Percentiles rank a stretch among this genome's conserved stretches.
Evolutionary conservation across 1,140 invertebrate genomes (phyloP).

Genomic region (Potamilus streckersoni): DNA sequence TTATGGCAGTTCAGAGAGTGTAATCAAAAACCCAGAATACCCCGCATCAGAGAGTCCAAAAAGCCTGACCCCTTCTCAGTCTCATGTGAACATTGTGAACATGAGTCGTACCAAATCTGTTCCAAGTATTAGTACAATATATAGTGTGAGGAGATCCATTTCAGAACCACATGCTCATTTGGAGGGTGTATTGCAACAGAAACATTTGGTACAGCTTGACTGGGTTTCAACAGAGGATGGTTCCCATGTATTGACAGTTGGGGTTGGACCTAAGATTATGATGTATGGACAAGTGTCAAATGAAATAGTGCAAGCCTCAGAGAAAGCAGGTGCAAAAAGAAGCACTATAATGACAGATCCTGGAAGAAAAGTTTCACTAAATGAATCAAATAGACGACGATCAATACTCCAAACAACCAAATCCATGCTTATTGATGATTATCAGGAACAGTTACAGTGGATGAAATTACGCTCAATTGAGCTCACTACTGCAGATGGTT

Average conservation of each 20-base stretch:
- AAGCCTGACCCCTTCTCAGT: constrained; percentile 36
- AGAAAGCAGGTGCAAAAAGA: constrained; percentile 27
- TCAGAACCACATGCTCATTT: background rate
- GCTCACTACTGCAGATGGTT: constrained; percentile 91
- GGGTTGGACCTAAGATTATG: constrained; percentile 87
- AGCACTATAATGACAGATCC: constrained; percentile 19
- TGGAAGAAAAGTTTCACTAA: constrained; percentile 8
- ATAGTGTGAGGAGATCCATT: constrained; percentile 79
- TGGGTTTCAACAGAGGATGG: constrained; percentile 99
- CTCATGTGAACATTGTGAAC: constrained; percentile 36
- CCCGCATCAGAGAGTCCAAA: constrained; percentile 6
- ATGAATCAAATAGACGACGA: constrained; percentile 31
- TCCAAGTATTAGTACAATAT: constrained; percentile 91
- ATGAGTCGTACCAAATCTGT: constrained; percentile 81
- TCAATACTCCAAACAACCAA: constrained; percentile 61
- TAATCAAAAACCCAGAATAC: constrained; percentile 17
- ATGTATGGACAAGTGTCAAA: constrained; percentile 69
- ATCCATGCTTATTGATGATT: constrained; percentile 58
- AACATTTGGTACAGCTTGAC: constrained; percentile 87
- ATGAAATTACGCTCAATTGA: constrained; percentile 94
- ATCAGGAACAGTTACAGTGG: constrained; percentile 77
- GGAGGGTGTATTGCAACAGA: constrained; percentile 61
- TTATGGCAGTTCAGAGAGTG: constrained; percentile 13
- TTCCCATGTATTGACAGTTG: constrained; percentile 96
- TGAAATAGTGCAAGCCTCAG: constrained; percentile 63